These are phyloP conservation scores for Drosophila imparisetae DNA, from an alignment of 2,888 invertebrate species.

Conservation along the genomic window DNA sequence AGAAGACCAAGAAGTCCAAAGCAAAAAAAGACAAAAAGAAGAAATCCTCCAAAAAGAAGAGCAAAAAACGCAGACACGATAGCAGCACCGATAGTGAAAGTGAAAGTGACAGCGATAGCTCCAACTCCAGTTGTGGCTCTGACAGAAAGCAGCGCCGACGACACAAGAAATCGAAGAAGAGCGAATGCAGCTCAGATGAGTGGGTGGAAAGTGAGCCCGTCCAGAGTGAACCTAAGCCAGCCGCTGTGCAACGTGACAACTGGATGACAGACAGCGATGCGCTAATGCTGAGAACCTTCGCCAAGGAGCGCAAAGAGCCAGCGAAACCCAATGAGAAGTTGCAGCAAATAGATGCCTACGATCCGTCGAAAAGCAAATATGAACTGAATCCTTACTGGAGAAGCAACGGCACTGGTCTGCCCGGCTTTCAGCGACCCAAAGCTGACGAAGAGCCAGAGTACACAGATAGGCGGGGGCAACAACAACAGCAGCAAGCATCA, in stretches of 20 bases:
- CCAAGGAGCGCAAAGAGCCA: conserved; percentile 84
- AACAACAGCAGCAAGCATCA: conserved; percentile 5
- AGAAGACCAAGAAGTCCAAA: conserved; percentile 44
- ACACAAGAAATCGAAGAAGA: conserved; percentile 38
- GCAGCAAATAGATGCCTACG: conserved; percentile 87
- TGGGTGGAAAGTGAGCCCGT: conserved; percentile 87
- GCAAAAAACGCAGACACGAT: conserved; percentile 25
- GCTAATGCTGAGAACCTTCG: conserved; percentile 83
- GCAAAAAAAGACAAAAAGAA: conserved; percentile 41
- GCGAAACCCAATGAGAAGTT: conserved; percentile 85
- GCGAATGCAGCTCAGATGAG: conserved; percentile 82
- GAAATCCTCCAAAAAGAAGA: conserved; percentile 67
- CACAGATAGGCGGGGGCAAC: background rate
- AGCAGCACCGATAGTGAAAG: conserved; percentile 33
- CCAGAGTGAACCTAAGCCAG: conserved; percentile 24
- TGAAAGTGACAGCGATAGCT: conserved; percentile 33
- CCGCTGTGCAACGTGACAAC: conserved; percentile 87
- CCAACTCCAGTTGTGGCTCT: conserved; percentile 43
- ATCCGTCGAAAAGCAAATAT: conserved; percentile 89
- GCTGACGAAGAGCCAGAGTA: conserved; percentile 81
- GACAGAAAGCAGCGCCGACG: conserved; percentile 34
- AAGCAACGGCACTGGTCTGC: conserved; percentile 93
- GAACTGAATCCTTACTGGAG: conserved; percentile 98
- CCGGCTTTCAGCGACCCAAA: conserved; percentile 85
- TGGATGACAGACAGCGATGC: conserved; percentile 89